A percentile compares a stretch with the other conserved stretches of the same genome.
Conservation (phyloP, 2,888 invertebrate species). For the Catotricha subobsoleta region DNA sequence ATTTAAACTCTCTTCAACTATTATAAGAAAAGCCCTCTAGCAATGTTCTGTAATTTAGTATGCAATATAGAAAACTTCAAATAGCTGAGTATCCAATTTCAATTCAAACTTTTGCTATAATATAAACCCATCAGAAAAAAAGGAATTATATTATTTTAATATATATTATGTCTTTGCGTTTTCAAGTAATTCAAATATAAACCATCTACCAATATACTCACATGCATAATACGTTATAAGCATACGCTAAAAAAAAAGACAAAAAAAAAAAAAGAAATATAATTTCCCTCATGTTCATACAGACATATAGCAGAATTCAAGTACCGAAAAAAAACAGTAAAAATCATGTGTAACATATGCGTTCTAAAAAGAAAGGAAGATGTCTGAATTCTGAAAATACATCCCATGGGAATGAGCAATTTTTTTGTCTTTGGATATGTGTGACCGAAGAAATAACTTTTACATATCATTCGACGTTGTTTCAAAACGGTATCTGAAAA, state of each 20-base stretch:
- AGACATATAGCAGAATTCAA: background rate
- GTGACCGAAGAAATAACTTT: background rate
- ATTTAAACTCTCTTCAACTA: slow-evolving; percentile 1
- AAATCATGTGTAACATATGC: slow-evolving; percentile 2
- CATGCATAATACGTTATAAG: too few species aligned
- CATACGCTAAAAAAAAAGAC: background rate
- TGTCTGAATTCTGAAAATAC: slow-evolving; percentile 2
- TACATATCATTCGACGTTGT: background rate
- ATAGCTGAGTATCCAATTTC: slow-evolving; percentile 1
- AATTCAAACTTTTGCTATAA: background rate
- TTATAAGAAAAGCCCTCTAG: background rate
- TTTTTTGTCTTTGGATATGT: background rate
- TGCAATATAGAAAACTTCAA: background rate
- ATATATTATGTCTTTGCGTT: background rate
- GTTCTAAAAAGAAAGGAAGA: background rate
- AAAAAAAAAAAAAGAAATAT: too few species aligned
- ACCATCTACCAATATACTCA: too few species aligned
- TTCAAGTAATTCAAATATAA: background rate
- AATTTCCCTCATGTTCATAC: too few species aligned
- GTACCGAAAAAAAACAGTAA: background rate
- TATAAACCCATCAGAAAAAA: background rate
- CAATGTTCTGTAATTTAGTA: background rate
- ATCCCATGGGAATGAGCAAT: background rate
- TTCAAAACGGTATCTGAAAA: too few species aligned
- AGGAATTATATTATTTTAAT: background rate